A percentile compares a stretch with the other conserved stretches of the same genome.
Conservation (phyloP, 2,797 vertebrate genomes). For the Poeciliopsis presidionis region DNA sequence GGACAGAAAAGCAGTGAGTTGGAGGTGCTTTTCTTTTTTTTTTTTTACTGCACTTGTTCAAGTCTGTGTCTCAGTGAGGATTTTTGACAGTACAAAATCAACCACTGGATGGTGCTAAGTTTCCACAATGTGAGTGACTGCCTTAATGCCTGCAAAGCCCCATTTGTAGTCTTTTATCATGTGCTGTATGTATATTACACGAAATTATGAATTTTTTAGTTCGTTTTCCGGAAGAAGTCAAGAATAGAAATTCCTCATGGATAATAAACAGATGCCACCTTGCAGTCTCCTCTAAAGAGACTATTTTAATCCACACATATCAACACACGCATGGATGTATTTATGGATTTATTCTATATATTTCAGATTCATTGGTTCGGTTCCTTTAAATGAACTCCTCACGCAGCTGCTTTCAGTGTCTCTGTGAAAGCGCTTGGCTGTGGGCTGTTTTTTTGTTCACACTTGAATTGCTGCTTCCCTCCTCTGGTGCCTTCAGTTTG, state of each 20-base stretch:
- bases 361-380: slow-evolving; percentile 21
- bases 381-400: slow-evolving; percentile 32
- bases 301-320: background rate
- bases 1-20: background rate
- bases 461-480: slow-evolving; percentile 49
- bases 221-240: background rate
- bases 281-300: background rate
- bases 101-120: slow-evolving; percentile 62
- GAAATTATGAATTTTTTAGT: slow-evolving; percentile 18
- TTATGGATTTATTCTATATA: background rate
- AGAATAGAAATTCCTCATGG: background rate
- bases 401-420: slow-evolving; percentile 18
- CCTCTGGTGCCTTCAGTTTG: slow-evolving; percentile 40
- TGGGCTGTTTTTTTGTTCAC: slow-evolving; percentile 29
- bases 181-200: slow-evolving; percentile 1
- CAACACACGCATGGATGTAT: background rate
- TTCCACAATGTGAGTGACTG: slow-evolving; percentile 13
- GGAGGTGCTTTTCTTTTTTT: background rate
- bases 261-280: slow-evolving; percentile 1
- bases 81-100: background rate
- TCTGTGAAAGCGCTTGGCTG: slow-evolving; percentile 37
- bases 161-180: background rate
- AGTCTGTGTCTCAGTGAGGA: background rate
- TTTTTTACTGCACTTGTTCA: background rate
- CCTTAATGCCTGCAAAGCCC: slow-evolving; percentile 5